Percentiles rank a stretch among this genome's conserved stretches.
These are phyloP conservation scores for Vesta saturnalis DNA, from an alignment of 2,888 invertebrate species.

Conservation along the genomic window DNA sequence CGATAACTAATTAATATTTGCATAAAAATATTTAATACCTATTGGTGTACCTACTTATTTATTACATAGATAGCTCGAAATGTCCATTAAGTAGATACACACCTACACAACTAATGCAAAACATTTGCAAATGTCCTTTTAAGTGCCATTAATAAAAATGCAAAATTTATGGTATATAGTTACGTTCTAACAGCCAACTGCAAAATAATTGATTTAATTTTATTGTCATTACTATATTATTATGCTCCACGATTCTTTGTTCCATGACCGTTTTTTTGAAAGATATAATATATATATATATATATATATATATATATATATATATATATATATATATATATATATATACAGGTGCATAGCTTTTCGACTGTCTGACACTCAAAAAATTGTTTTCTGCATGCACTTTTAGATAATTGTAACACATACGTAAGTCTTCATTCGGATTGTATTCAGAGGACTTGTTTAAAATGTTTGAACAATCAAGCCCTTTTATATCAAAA, in stretches of 20 bases:
- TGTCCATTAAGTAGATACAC: constrained; percentile 42
- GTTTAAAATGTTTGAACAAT: too few relatives aligned
- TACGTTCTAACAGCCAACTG: constrained; percentile 6
- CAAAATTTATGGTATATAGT: constrained; percentile 1
- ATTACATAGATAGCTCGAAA: constrained; percentile 38
- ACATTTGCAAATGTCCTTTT: constrained; percentile 10
- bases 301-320: too few relatives aligned
- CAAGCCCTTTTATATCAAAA: too few relatives aligned
- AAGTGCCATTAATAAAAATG: constrained; percentile 10
- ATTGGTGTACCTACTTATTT: neutral
- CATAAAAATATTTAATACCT: constrained; percentile 9
- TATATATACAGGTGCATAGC: too few relatives aligned
- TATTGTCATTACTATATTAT: neutral
- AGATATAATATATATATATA: neutral
- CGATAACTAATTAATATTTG: constrained; percentile 14
- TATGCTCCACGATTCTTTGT: neutral
- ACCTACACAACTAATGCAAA: constrained; percentile 34
- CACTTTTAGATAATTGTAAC: too few relatives aligned
- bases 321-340: too few relatives aligned
- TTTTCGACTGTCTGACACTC: too few relatives aligned
- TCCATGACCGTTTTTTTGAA: neutral
- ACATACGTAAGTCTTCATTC: too few relatives aligned
- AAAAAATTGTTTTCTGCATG: too few relatives aligned
- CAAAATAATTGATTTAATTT: constrained; percentile 12
- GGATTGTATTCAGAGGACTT: too few relatives aligned